Conservation (phyloP, 2,888 invertebrate species). For the Dendrolimus houi region DNA sequence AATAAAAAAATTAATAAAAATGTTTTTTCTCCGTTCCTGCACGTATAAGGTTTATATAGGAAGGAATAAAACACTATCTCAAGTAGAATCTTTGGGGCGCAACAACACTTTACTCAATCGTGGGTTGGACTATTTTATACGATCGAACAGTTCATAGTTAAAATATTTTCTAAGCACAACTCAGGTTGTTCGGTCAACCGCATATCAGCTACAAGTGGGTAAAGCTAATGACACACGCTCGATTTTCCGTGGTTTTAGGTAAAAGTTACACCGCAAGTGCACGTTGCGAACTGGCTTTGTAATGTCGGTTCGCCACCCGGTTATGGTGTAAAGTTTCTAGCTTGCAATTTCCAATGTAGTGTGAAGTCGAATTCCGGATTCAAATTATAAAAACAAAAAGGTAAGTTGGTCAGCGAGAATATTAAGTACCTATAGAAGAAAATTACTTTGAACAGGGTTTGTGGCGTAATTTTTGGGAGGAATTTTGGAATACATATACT, state of each 20-base stretch:
- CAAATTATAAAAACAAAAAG: background rate
- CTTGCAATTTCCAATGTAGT: conserved; percentile 6
- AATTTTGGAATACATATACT: too few relatives aligned
- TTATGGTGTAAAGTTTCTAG: conserved; percentile 16
- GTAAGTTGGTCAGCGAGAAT: background rate
- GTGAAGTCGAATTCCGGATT: conserved; percentile 8
- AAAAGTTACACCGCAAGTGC: conserved; percentile 46
- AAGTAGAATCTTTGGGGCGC: too few relatives aligned
- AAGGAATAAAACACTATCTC: too few relatives aligned
- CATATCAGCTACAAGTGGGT: conserved; percentile 47
- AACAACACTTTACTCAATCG: too few relatives aligned
- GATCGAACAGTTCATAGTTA: background rate
- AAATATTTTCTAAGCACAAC: conserved; percentile 6
- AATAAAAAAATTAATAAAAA: too few relatives aligned
- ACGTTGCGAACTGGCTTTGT: conserved; percentile 25
- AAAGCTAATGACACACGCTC: conserved; percentile 47
- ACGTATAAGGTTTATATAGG: too few relatives aligned
- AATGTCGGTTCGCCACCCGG: conserved; percentile 24
- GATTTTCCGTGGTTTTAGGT: conserved; percentile 40
- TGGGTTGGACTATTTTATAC: too few relatives aligned
- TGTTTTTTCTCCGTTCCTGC: too few relatives aligned
- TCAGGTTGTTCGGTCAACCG: conserved; percentile 30
- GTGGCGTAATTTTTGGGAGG: too few relatives aligned
- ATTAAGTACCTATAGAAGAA: too few relatives aligned
- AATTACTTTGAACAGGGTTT: too few relatives aligned